Conservation (phyloP, 2,797 vertebrate genomes). For the Acrossocheilus wenchowensis region DNA sequence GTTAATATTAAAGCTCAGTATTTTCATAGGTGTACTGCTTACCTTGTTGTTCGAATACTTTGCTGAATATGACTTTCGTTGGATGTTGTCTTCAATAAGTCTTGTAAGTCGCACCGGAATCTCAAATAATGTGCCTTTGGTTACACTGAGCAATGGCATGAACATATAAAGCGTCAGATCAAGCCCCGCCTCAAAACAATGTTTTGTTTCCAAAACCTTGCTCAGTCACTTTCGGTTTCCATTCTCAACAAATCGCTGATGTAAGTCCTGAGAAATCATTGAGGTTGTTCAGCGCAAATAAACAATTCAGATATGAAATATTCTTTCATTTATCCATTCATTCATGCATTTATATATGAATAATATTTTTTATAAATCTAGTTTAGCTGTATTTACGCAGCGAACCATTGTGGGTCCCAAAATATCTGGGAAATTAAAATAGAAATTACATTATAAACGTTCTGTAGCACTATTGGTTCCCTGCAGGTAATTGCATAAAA, state of each 20-base stretch:
- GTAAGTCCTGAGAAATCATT: neutral
- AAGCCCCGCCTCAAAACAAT: neutral
- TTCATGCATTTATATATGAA: no score
- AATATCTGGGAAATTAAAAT: neutral
- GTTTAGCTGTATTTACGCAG: no score
- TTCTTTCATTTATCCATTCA: neutral
- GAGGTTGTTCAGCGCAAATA: neutral
- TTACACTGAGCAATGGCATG: no score
- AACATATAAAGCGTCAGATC: neutral
- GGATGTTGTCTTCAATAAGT: neutral
- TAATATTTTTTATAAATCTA: neutral
- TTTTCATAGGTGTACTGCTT: neutral
- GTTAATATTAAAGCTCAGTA: neutral
- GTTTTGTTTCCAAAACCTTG: slow-evolving; percentile 24
- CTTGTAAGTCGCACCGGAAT: neutral
- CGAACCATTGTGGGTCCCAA: neutral
- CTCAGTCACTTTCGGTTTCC: slow-evolving; percentile 50
- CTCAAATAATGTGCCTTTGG: neutral
- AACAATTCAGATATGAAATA: neutral
- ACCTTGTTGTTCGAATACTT: neutral
- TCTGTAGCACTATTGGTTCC: no score
- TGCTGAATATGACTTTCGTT: neutral
- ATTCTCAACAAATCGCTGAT: neutral
- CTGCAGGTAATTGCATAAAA: no score
- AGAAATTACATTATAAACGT: neutral